A percentile compares a stretch with the other conserved stretches of the same genome.
Conservation (phyloP, 2,797 vertebrate species). For the Alauda arvensis region DNA sequence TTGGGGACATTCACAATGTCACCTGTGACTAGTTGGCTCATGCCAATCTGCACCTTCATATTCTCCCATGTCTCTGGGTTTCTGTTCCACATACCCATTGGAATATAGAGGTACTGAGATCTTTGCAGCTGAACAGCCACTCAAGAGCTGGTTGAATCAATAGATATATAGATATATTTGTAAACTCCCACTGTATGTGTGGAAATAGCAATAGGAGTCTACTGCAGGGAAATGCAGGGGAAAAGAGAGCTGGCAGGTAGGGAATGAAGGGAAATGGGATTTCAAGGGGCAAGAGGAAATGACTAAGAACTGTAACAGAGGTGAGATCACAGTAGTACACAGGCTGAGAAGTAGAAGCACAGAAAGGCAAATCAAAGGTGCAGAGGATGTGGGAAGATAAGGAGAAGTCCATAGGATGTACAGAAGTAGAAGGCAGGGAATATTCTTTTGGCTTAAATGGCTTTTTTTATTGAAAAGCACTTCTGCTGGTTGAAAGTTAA, state of each 20-base stretch:
- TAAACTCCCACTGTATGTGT: background rate
- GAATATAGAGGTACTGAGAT: background rate
- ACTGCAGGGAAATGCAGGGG: background rate
- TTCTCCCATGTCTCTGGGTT: background rate
- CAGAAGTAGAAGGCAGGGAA: background rate
- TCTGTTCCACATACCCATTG: background rate
- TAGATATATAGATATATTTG: background rate
- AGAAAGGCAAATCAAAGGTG: slow-evolving; percentile 3
- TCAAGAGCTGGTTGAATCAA: background rate
- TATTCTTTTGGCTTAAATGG: background rate
- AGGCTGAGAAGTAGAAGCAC: background rate
- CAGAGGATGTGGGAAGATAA: background rate
- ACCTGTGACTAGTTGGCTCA: background rate
- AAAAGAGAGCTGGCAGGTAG: background rate
- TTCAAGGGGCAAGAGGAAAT: slow-evolving; percentile 17
- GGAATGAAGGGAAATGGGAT: background rate
- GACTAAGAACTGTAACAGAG: background rate
- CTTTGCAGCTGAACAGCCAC: background rate
- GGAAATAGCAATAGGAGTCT: background rate
- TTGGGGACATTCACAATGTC: background rate
- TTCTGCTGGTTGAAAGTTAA: background rate
- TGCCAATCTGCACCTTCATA: background rate
- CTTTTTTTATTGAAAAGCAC: background rate
- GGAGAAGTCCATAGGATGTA: background rate
- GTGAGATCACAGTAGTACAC: background rate